Conservation (phyloP, 2,797 vertebrate species). For the Aplochiton taeniatus region DNA sequence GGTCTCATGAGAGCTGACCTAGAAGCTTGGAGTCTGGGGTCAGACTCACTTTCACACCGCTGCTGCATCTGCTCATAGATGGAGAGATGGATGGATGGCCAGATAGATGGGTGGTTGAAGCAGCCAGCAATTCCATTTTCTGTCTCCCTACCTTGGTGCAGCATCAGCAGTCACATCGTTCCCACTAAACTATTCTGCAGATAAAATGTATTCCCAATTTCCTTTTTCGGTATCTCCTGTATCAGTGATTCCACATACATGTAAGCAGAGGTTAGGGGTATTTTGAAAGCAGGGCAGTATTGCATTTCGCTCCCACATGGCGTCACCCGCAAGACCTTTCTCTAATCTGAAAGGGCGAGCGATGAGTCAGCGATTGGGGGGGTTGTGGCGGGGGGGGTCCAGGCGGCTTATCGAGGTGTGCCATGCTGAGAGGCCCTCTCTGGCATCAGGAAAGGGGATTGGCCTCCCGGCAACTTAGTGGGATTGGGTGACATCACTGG, state of each 20-base stretch:
- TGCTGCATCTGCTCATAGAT: constrained; percentile 39
- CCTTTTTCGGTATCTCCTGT: constrained; percentile 36
- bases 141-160: constrained; percentile 68
- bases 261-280: constrained; percentile 60
- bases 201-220: constrained; percentile 46
- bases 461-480: constrained; percentile 59
- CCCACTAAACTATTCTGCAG: constrained; percentile 59
- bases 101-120: constrained; percentile 51
- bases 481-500: constrained; percentile 53
- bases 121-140: constrained; percentile 66
- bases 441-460: constrained; percentile 38
- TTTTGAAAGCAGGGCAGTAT: constrained; percentile 45
- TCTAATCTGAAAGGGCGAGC: constrained; percentile 66
- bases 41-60: constrained; percentile 14
- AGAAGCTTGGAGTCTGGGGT: constrained; percentile 27
- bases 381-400: constrained; percentile 42
- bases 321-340: constrained; percentile 57
- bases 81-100: constrained; percentile 50
- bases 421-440: constrained; percentile 56
- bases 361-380: constrained; percentile 62
- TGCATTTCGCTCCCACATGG: constrained; percentile 47
- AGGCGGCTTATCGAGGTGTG: constrained; percentile 53
- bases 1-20: constrained; percentile 49
- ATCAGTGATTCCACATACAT: constrained; percentile 67
- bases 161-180: constrained; percentile 69